phyloP scores from a whole-genome alignment of 2,888 invertebrate genomes.

The Pterostichus niger region DNA sequence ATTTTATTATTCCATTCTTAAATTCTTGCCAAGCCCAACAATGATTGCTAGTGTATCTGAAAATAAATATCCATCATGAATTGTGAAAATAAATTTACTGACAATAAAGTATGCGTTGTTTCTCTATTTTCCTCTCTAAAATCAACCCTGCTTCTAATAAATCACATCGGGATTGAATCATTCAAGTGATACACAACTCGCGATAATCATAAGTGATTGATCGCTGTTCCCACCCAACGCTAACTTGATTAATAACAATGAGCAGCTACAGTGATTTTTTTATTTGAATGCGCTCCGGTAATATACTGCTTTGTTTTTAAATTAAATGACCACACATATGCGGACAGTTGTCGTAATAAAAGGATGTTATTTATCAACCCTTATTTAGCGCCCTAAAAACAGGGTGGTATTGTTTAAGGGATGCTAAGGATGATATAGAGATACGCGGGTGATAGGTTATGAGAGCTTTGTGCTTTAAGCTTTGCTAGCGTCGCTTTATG shows the following conservation, averaged over 20 bases:
- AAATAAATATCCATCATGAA: too few relatives aligned
- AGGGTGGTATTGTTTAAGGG: conserved; percentile 27
- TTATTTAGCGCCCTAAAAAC: conserved; percentile 41
- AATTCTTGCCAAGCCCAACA: too few relatives aligned
- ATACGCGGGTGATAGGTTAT: conserved; percentile 2
- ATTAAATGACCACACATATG: conserved; percentile 6
- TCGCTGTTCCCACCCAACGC: conserved; percentile 22
- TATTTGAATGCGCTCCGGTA: conserved; percentile 12
- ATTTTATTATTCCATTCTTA: too few relatives aligned
- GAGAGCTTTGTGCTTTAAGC: conserved; percentile 19
- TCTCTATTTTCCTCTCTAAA: too few relatives aligned
- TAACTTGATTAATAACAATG: conserved; percentile 46
- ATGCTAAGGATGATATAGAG: conserved; percentile 24
- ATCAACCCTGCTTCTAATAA: conserved; percentile 16
- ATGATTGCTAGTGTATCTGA: too few relatives aligned
- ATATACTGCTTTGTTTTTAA: conserved; percentile 16
- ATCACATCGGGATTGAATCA: conserved; percentile 37
- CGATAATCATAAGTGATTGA: conserved; percentile 53
- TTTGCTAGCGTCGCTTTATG: not conserved
- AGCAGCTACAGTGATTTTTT: conserved; percentile 32
- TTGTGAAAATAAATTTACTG: too few relatives aligned
- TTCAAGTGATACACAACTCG: conserved; percentile 41
- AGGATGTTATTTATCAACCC: conserved; percentile 41
- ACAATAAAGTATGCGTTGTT: too few relatives aligned
- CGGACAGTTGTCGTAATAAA: conserved; percentile 34